Percentiles rank a stretch among this genome's conserved stretches.
phyloP scores from a whole-genome alignment of 2,888 invertebrate species.

The Mechanitis mazaeus region DNA sequence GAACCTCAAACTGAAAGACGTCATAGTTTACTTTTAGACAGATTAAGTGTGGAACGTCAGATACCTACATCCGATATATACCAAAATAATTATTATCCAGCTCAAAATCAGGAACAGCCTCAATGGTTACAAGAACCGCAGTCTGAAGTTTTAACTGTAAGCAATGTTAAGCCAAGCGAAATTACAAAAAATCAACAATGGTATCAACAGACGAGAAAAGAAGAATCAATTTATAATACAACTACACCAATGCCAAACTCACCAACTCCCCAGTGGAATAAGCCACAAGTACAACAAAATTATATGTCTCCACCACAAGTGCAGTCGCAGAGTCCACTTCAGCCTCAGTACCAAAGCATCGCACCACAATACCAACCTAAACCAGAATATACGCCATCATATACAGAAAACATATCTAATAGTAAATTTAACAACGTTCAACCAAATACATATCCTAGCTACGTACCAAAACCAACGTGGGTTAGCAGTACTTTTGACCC shows the following conservation, averaged over 20 bases:
- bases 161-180: slow-evolving; percentile 66
- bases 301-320: slow-evolving; percentile 34
- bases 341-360: slow-evolving; percentile 26
- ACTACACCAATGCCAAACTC: slow-evolving; percentile 39
- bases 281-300: slow-evolving; percentile 31
- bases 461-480: slow-evolving; percentile 58
- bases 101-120: slow-evolving; percentile 51
- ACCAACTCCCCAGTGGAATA: slow-evolving; percentile 39
- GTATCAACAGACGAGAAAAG: slow-evolving; percentile 58
- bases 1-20: slow-evolving; percentile 58
- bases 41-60: slow-evolving; percentile 66
- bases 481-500: slow-evolving; percentile 38
- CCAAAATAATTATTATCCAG: slow-evolving; percentile 51
- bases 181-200: slow-evolving; percentile 65
- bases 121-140: slow-evolving; percentile 62
- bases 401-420: slow-evolving; percentile 44
- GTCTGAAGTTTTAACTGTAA: slow-evolving; percentile 62
- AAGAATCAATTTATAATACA: slow-evolving; percentile 52
- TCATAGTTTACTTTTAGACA: slow-evolving; percentile 62
- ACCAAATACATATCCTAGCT: slow-evolving; percentile 44
- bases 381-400: slow-evolving; percentile 41
- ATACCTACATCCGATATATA: slow-evolving; percentile 56
- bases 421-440: slow-evolving; percentile 43
- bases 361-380: slow-evolving; percentile 25
- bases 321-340: slow-evolving; percentile 27